Percentiles rank a stretch among this genome's conserved stretches.
phyloP scores from a whole-genome alignment of 1,140 invertebrate genomes.

The Scaptodrosophila lebanonensis region DNA sequence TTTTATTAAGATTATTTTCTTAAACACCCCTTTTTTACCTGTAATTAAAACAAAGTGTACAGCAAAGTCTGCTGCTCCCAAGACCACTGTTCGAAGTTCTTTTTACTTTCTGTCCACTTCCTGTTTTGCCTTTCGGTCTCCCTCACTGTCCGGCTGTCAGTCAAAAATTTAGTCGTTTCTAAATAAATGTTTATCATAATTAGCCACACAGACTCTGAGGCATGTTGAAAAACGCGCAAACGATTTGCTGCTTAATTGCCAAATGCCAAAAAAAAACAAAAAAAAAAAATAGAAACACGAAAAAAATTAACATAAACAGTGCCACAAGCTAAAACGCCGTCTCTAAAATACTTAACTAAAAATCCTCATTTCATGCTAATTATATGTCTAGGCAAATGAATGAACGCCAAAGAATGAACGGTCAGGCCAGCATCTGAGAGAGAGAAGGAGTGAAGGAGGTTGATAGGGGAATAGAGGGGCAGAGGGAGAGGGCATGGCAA shows the following conservation, averaged over 20 bases:
- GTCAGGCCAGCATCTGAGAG: conserved; percentile 14
- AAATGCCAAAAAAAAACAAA: conserved; percentile 51
- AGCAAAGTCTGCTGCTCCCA: too few relatives aligned
- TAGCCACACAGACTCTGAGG: too few relatives aligned
- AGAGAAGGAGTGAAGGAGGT: not conserved
- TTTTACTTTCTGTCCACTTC: too few relatives aligned
- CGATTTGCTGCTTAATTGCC: conserved; percentile 71
- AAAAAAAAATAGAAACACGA: not conserved
- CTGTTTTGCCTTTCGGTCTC: too few relatives aligned
- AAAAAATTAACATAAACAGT: conserved; percentile 24
- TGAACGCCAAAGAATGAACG: conserved; percentile 24
- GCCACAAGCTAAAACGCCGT: conserved; percentile 61
- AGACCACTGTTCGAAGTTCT: too few relatives aligned
- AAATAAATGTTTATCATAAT: conserved; percentile 64
- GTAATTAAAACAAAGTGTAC: too few relatives aligned
- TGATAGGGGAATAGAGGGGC: too few relatives aligned
- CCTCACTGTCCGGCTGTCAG: conserved; percentile 12
- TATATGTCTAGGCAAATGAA: conserved; percentile 55
- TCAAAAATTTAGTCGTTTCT: conserved; percentile 3
- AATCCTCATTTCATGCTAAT: conserved; percentile 75
- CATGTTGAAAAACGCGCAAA: too few relatives aligned
- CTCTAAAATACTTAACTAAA: conserved; percentile 60
- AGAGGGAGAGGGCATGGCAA: not conserved
- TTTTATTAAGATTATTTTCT: not conserved
- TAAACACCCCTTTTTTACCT: conserved; percentile 9